Evolutionary conservation across 2,888 invertebrate species (phyloP).

Genomic region (Euphydryas editha): DNA sequence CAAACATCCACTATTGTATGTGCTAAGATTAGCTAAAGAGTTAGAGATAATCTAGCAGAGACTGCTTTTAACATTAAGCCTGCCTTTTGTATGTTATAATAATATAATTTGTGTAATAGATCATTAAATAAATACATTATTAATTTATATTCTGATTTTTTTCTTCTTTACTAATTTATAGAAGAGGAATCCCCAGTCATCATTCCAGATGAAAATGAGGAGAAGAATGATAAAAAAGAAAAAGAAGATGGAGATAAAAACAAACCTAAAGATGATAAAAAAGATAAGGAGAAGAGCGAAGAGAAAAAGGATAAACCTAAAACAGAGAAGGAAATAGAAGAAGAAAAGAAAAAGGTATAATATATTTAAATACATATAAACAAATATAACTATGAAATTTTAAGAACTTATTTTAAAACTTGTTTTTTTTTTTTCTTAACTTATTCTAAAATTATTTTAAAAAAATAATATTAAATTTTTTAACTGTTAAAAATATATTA

Average conservation of each 20-base stretch:
- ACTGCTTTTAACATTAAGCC: too few species aligned
- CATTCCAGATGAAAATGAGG: constrained; percentile 37
- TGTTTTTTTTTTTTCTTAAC: too few species aligned
- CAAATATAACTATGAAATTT: too few species aligned
- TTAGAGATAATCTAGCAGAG: too few species aligned
- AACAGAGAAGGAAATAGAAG: constrained; percentile 75
- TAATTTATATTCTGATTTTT: background rate
- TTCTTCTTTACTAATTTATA: background rate
- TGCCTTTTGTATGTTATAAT: too few species aligned
- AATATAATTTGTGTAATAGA: too few species aligned
- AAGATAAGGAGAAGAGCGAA: constrained; percentile 49
- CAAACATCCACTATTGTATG: too few species aligned
- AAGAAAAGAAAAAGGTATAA: constrained; percentile 73
- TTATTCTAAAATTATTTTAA: too few species aligned
- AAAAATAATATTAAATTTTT: too few species aligned
- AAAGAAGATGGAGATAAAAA: constrained; percentile 45
- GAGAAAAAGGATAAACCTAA: constrained; percentile 57
- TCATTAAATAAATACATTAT: background rate
- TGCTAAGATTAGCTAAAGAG: too few species aligned
- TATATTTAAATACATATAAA: background rate
- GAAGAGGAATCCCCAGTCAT: constrained; percentile 30
- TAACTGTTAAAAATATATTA: too few species aligned
- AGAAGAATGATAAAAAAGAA: constrained; percentile 45
- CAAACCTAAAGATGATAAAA: constrained; percentile 43
- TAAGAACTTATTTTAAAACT: too few species aligned